Conservation (phyloP, 2,888 invertebrate species). For the Cistogaster globosa region DNA sequence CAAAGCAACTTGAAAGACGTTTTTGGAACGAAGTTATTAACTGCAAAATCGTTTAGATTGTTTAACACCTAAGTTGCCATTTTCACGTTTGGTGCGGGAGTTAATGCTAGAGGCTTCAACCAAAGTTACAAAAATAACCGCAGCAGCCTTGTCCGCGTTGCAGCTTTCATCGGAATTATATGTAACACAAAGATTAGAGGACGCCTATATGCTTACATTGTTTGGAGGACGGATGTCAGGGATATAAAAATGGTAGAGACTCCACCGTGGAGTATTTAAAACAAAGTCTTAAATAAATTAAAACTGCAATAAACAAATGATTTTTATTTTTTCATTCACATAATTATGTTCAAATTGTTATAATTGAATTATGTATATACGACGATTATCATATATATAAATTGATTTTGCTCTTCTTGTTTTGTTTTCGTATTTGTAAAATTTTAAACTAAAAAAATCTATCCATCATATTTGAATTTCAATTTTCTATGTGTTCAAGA, state of each 20-base stretch:
- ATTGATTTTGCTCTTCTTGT: constrained; percentile 1
- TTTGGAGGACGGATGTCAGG: constrained; percentile 82
- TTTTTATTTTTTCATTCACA: neutral
- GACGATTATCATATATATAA: neutral
- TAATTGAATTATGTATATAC: neutral
- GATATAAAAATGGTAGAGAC: constrained; percentile 84
- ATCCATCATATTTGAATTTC: constrained; percentile 40
- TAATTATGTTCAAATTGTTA: neutral
- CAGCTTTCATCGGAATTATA: constrained; percentile 84
- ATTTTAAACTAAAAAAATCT: constrained; percentile 43
- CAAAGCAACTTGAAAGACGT: constrained; percentile 5
- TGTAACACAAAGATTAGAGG: constrained; percentile 83
- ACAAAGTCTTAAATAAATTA: neutral
- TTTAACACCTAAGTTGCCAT: constrained; percentile 83
- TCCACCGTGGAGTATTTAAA: constrained; percentile 82
- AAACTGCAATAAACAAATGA: neutral
- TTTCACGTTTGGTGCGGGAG: constrained; percentile 83
- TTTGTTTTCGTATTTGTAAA: constrained; percentile 21
- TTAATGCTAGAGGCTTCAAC: constrained; percentile 76
- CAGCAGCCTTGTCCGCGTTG: constrained; percentile 82
- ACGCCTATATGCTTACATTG: constrained; percentile 82
- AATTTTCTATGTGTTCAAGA: constrained; percentile 16
- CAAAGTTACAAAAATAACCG: constrained; percentile 77
- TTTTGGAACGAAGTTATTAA: constrained; percentile 66
- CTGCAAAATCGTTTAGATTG: constrained; percentile 71